Evolutionary conservation across 2,888 invertebrate species (phyloP), one percentile per base, ranked within the genome.

Genomic region (Dusona sp.): DNA sequence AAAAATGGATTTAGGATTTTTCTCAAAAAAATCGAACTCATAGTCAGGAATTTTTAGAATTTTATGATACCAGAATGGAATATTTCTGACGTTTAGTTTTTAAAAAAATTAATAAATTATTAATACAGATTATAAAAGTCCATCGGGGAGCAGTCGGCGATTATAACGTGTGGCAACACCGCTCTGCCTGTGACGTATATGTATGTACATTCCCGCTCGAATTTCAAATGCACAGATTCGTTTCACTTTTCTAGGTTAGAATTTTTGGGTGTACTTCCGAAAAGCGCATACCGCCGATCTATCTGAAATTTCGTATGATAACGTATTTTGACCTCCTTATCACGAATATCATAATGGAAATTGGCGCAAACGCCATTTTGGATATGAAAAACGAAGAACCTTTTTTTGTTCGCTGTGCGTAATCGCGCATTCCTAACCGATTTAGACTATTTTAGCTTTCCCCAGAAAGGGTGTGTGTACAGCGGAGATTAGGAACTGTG

Each of bases 161-260:
- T 72, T 51, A n/a, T 33, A 72, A 51, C 72, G 72, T 51, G 72
- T 72, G 72, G 72, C 72, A 72, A 72, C 72, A 51, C 51, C 72
- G 72, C 54, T 72, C 51, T 33, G 72, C n/a, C 72, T 72, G 51
- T 72, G 51, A 51, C 72, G 72, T 72, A 72, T 70, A 51, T 51
- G 29, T 45, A 29, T 48, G 70, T 70, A 70, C 54, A 54, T 54
- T 73, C 22, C 54, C 54, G 72, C 72, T 19, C 72, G 72, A 73
- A 51, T 54, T 51, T 73, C 29, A 54, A 54, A 73, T 73, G 51
- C 36, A 36, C 36, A 36, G 72, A n/a, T 36, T 54, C 33, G 51
- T 73, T 45, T 54, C 36, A 29, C 36, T 51, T 73, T 36, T 73
- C 54, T n/a, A 36, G 72, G 72, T n/a, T 54, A 3, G 29, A 72